Percentiles rank a stretch among this genome's conserved stretches.
Evolutionary conservation across 2,797 vertebrate genomes (phyloP).

Genomic region (Sebastes oblongus): DNA sequence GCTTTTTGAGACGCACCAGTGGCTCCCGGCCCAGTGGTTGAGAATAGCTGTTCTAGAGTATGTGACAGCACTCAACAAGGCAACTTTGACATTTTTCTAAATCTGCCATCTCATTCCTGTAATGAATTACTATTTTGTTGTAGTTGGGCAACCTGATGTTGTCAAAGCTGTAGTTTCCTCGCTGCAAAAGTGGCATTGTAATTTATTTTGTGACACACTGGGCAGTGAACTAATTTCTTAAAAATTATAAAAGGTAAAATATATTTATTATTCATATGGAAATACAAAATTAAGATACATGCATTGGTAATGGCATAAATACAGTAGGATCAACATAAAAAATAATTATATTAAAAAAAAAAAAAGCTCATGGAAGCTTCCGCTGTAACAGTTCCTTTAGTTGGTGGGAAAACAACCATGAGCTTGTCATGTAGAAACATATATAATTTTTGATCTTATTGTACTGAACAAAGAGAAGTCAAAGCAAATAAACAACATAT

Average conservation of each 20-base stretch:
- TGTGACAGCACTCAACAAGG: not conserved
- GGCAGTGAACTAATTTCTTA: not conserved
- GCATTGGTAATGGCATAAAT: constrained; percentile 77
- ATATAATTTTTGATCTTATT: constrained; percentile 6
- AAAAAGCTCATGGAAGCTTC: not conserved
- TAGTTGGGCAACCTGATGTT: not conserved
- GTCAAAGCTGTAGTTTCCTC: not conserved
- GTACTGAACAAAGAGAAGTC: constrained; percentile 18
- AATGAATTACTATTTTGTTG: not conserved
- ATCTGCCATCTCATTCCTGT: not conserved
- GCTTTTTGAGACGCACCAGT: too few species aligned
- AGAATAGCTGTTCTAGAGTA: not conserved
- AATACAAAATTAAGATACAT: constrained; percentile 81
- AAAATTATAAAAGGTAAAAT: constrained; percentile 31
- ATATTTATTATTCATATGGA: constrained; percentile 68
- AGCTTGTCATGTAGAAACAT: constrained; percentile 27
- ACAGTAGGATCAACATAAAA: constrained; percentile 45
- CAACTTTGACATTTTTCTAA: not conserved
- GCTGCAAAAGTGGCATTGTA: not conserved
- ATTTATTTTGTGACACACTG: not conserved
- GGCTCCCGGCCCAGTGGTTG: too few species aligned
- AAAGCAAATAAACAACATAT: constrained; percentile 42
- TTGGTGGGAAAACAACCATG: constrained; percentile 11
- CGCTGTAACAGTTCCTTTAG: constrained; percentile 19
- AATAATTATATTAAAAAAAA: not conserved